phyloP scores from a whole-genome alignment of 92 coral and sea anemone genomes.

The Actinostola sp. region DNA sequence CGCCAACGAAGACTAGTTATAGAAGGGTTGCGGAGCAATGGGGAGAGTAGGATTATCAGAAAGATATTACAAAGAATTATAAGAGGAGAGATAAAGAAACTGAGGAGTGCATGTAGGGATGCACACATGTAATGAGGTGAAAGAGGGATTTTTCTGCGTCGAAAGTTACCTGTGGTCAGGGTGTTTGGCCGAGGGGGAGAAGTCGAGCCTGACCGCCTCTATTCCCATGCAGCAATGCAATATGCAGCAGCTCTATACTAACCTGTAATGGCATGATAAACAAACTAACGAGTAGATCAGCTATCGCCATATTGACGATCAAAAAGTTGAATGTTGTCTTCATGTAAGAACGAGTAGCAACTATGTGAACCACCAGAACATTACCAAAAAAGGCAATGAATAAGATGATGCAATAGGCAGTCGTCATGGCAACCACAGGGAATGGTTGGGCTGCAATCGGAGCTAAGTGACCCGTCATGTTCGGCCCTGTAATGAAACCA shows the following conservation, averaged over 20 bases:
- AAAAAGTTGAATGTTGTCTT: slow-evolving; percentile 83
- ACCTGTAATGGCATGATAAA: slow-evolving; percentile 83
- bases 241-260: slow-evolving; percentile 13
- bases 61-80: too few species aligned
- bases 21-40: too few species aligned
- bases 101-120: too few species aligned
- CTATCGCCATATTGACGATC: slow-evolving; percentile 86
- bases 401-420: slow-evolving; percentile 58
- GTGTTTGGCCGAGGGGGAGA: too few species aligned
- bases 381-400: slow-evolving; percentile 79
- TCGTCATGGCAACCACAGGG: slow-evolving; percentile 68
- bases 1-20: too few species aligned
- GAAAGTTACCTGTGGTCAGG: too few species aligned
- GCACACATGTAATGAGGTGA: too few species aligned
- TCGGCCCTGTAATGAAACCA: background rate
- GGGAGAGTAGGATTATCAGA: too few species aligned
- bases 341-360: slow-evolving; percentile 75
- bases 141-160: too few species aligned
- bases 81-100: too few species aligned
- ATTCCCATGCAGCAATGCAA: too few species aligned
- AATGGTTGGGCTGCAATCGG: background rate
- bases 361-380: slow-evolving; percentile 65
- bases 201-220: too few species aligned
- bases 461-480: background rate
- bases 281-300: slow-evolving; percentile 74